These are phyloP conservation scores for Eulemur albifrons DNA, from an alignment of 2,797 vertebrate genomes.

Conservation along the genomic window DNA sequence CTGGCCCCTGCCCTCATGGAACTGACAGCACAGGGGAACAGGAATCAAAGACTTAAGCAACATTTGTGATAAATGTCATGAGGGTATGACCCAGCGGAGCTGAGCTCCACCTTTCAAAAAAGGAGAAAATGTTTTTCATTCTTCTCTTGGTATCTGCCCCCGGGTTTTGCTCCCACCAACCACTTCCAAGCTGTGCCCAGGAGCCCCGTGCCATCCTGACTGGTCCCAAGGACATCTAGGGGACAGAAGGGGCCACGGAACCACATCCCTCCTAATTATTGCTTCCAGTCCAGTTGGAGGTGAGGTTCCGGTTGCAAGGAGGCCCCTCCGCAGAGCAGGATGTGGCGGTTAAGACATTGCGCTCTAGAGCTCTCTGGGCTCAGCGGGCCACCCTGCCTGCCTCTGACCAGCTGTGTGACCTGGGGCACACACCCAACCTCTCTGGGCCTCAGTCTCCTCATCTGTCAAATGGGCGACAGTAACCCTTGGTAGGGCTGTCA, in stretches of 20 bases:
- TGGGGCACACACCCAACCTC: background rate
- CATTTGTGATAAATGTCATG: background rate
- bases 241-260: background rate
- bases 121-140: background rate
- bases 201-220: background rate
- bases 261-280: background rate
- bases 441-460: background rate
- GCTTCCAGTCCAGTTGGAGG: background rate
- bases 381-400: accelerated
- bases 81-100: background rate
- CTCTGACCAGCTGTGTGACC: background rate
- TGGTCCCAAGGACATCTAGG: background rate
- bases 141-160: too few relatives aligned
- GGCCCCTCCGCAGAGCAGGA: background rate
- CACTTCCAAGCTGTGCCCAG: background rate
- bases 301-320: background rate
- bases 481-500: background rate
- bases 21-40: too few relatives aligned
- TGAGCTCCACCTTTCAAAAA: background rate
- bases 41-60: too few relatives aligned
- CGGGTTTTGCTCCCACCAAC: background rate
- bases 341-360: accelerated
- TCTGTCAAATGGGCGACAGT: background rate
- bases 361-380: background rate
- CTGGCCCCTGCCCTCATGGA: background rate